phyloP scores from a whole-genome alignment of 2,113 vertebrate species.

The Junco hyemalis region DNA sequence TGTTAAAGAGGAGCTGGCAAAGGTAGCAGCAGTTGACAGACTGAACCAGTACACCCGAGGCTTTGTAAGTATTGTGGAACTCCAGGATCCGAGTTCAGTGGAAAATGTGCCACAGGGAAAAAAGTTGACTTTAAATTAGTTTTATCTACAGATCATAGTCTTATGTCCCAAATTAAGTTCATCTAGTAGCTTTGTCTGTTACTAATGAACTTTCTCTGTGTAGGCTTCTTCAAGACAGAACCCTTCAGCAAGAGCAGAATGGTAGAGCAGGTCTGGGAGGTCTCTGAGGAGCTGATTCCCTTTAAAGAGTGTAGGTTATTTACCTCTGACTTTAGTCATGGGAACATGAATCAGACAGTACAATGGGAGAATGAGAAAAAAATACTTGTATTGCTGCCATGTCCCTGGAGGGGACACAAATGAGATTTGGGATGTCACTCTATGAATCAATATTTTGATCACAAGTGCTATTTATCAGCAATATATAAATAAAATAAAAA shows the following conservation, averaged over 20 bases:
- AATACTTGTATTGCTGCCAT: not conserved
- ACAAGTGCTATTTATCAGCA: not conserved
- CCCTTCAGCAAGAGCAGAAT: not conserved
- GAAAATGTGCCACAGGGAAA: not conserved
- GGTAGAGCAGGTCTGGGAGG: not conserved
- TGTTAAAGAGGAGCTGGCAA: constrained; percentile 84
- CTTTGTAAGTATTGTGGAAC: constrained; percentile 82
- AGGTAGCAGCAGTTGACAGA: constrained; percentile 78
- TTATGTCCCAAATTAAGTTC: not conserved
- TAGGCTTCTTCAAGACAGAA: not conserved
- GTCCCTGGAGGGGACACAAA: not conserved
- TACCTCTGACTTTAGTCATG: not conserved
- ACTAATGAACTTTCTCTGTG: not conserved
- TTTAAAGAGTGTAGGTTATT: not conserved
- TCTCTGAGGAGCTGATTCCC: not conserved
- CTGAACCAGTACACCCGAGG: constrained; percentile 95
- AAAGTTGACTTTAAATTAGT: not conserved
- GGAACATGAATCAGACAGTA: not conserved
- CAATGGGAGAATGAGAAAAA: not conserved
- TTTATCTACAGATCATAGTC: not conserved
- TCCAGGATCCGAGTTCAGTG: not conserved
- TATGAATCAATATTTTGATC: not conserved
- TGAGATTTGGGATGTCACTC: not conserved
- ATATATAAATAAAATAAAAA: not conserved
- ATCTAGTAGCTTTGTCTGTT: not conserved